These are phyloP conservation scores for Furnarius figulus DNA, from an alignment of 2,113 vertebrate species.

Conservation along the genomic window DNA sequence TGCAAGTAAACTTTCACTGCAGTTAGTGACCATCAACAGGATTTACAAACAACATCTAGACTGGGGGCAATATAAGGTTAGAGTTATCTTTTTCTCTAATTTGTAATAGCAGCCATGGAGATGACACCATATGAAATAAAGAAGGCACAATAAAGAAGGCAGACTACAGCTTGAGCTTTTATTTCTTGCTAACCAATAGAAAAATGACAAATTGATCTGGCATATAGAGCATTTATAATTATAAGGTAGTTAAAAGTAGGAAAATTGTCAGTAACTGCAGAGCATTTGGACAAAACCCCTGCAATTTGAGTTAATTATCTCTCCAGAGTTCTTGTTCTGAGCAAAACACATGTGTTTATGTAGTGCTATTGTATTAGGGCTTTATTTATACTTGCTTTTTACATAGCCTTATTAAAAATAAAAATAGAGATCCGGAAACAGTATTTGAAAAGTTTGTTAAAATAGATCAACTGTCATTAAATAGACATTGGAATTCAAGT, in stretches of 20 bases:
- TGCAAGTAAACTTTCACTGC: not conserved
- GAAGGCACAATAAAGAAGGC: not conserved
- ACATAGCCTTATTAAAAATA: constrained; percentile 35
- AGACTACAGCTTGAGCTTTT: constrained; percentile 17
- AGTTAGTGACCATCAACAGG: not conserved
- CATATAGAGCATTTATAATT: constrained; percentile 42
- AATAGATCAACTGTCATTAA: constrained; percentile 6
- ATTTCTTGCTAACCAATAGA: constrained; percentile 24
- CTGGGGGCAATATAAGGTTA: not conserved
- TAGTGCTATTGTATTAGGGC: not conserved
- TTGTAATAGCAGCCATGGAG: not conserved
- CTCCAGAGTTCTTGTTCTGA: constrained; percentile 41
- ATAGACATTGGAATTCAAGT: not conserved
- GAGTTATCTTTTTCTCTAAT: not conserved
- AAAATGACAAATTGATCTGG: constrained; percentile 23
- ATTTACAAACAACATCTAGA: not conserved
- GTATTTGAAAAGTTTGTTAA: constrained; percentile 37
- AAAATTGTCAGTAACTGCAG: constrained; percentile 52
- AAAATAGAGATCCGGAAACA: constrained; percentile 42
- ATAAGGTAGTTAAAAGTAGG: constrained; percentile 46
- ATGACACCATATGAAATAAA: not conserved
- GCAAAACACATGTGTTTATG: constrained; percentile 32
- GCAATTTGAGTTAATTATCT: constrained; percentile 63
- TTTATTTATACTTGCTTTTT: constrained; percentile 54
- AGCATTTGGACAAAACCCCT: constrained; percentile 49